A percentile compares a stretch with the other conserved stretches of the same genome.
Conservation (phyloP, 2,888 invertebrate genomes). For the Isoperla grammatica region DNA sequence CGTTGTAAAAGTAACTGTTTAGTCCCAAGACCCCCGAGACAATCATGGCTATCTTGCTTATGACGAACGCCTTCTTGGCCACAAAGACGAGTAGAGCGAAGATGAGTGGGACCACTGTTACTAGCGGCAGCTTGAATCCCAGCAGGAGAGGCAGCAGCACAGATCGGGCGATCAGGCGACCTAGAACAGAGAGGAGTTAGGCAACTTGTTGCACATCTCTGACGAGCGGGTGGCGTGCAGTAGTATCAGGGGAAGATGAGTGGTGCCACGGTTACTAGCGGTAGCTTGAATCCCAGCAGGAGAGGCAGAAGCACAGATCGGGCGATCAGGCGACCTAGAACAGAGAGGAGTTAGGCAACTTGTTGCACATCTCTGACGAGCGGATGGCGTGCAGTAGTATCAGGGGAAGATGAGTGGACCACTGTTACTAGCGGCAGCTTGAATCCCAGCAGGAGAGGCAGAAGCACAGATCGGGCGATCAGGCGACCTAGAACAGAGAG, state of each 20-base stretch:
- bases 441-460: constrained; percentile 71
- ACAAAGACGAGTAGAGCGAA: constrained; percentile 64
- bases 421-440: constrained; percentile 73
- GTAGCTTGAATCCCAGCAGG: constrained; percentile 73
- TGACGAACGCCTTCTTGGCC: constrained; percentile 69
- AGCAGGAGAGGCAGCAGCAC: constrained; percentile 71
- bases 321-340: background rate
- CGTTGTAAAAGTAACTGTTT: constrained; percentile 18
- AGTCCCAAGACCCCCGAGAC: constrained; percentile 63
- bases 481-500: constrained; percentile 67
- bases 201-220: too few relatives aligned
- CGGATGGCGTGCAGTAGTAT: too few relatives aligned
- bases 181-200: constrained; percentile 48
- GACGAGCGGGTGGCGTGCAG: too few relatives aligned
- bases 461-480: constrained; percentile 62
- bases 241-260: constrained; percentile 54
- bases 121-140: constrained; percentile 73
- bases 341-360: too few relatives aligned
- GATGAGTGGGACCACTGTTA: constrained; percentile 65
- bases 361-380: too few relatives aligned
- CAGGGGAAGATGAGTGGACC: constrained; percentile 70
- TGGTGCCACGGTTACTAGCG: constrained; percentile 66
- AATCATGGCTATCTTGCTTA: constrained; percentile 68
- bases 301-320: constrained; percentile 68
- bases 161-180: constrained; percentile 62